Evolutionary conservation across 37 sponge, comb jelly and placozoan genomes (phyloP).

Genomic region (Tethya wilhelma): DNA sequence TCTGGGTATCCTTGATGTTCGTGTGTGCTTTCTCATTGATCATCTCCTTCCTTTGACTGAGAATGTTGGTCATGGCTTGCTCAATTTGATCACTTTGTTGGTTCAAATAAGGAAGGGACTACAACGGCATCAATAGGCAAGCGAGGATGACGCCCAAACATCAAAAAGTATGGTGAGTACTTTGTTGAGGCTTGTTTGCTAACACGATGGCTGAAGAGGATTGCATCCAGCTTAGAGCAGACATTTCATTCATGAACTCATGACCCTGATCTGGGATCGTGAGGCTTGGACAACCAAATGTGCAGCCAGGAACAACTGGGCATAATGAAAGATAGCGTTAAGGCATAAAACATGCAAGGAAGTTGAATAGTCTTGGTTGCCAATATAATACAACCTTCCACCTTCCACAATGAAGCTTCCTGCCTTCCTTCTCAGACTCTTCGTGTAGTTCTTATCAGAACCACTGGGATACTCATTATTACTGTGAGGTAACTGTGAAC

Average conservation of each 20-base stretch:
- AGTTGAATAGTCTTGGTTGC: background rate
- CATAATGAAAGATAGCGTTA: background rate
- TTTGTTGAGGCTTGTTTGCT: background rate
- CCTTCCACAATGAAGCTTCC: background rate
- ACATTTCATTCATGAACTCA: background rate
- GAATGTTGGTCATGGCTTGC: background rate
- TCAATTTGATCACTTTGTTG: background rate
- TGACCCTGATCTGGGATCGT: too few species aligned
- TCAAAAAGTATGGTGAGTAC: background rate
- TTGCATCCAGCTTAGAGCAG: background rate
- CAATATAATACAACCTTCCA: background rate
- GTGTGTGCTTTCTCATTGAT: background rate
- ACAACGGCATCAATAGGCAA: background rate
- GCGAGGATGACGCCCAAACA: background rate
- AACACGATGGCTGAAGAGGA: background rate
- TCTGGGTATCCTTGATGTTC: background rate
- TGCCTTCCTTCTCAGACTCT: background rate
- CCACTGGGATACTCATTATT: background rate
- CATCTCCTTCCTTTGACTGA: background rate
- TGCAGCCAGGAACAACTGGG: background rate
- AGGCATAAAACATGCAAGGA: too few species aligned
- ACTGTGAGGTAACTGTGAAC: background rate
- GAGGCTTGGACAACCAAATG: too few species aligned
- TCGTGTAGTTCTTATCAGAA: background rate
- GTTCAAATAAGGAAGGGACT: background rate